Base-by-base conservation (phyloP, 2,888 invertebrate species). In the Dynastes hyllus region DNA sequence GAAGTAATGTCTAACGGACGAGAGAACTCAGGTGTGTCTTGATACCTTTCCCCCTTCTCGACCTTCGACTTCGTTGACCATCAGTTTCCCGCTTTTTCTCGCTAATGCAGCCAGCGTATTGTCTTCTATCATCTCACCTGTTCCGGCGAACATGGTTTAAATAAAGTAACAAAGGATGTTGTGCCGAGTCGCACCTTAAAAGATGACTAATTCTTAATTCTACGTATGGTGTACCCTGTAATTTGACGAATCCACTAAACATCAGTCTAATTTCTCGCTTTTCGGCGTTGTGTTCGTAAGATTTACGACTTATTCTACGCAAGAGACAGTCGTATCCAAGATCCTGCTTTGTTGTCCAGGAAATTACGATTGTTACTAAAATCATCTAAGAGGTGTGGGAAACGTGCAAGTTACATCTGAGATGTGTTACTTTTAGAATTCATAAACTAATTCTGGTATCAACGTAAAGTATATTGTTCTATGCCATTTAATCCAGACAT, bases 1-100 rank as follows among this genome's bases (percentile, higher is more conserved):
- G 88, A 88, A 88, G 87, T 87, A 87, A 87, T 82, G 86, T 86
- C 84, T 87, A 88, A 88, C 88, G 88, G 87, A 86, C 87, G 86
- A 84, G 83, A 86, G 86, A 86, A 86, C 86, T 88, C 88, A 88
- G 88, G 88, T 88, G 88, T 87, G 87, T 87, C 83, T 66, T 76
- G 78, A 76, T 61, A 85, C 82, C 83, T 77, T 71, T 40, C 50
- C 77, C 80, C 80, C 79, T 71, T 77, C 65, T 51, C 73, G 65
- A 70, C 58, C 69, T 69, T 76, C 80, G 78, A 70, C 55, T 71
- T 50, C 70, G 53, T 69, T 53, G 71, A 65, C 53, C 63, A 71
- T 63, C 69, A 71, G 70, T 78, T 73, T 78, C 78, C 78, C 78
- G 71, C 71, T 78, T 75, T 75, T 75, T 75, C 73, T 75, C 73